Evolutionary conservation across 2,888 invertebrate genomes (phyloP), one percentile per base, ranked within the genome.

Genomic region (Brachyopa scutellaris): DNA sequence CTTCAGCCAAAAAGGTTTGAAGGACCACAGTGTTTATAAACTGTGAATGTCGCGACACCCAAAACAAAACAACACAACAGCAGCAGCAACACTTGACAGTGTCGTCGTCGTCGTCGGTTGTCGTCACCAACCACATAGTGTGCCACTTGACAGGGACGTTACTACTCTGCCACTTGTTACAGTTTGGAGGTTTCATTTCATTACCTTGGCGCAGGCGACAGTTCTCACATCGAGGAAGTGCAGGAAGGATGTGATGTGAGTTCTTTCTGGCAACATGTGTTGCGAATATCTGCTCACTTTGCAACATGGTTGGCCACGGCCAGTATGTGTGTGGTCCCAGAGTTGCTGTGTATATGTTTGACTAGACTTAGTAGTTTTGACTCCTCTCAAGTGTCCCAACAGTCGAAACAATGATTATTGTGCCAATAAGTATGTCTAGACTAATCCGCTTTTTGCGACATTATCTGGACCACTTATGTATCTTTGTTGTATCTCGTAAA

Each of bases 41-140:
- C 77, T 66, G 47, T 72, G 61, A 70, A 82, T 82, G 82, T 82
- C 82, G 82, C 82, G 82, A 72, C 82, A 82, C 53, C 77, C 77
- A 77, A 77, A 76, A 69, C 13, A 80, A 55, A 55, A 57, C 15
- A 13, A 72, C 19, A 64, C 13, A 80, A 47, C 73, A 57, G 15
- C 21, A 72, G 19, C 23, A 51, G 38, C 33, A 59, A 29, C 19
- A 70, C 82, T 82, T 82, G 77, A 77, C 70, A 72, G 21, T 55
- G 70, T 64, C 69, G 64, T 51, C 23, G 9, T 40, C 49, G 38
- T 19, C 29, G 61, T 42, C 40, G 57, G 23, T 64, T 31, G 53
- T 47, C 59, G 61, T 59, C 80, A 74, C 42, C 62, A 80, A 38
- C 80, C 69, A 55, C 79, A 80, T 80, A 80, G 55, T 67, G 79